Conservation (phyloP, 1,140 invertebrate genomes). For the Glossosoma conforme region DNA sequence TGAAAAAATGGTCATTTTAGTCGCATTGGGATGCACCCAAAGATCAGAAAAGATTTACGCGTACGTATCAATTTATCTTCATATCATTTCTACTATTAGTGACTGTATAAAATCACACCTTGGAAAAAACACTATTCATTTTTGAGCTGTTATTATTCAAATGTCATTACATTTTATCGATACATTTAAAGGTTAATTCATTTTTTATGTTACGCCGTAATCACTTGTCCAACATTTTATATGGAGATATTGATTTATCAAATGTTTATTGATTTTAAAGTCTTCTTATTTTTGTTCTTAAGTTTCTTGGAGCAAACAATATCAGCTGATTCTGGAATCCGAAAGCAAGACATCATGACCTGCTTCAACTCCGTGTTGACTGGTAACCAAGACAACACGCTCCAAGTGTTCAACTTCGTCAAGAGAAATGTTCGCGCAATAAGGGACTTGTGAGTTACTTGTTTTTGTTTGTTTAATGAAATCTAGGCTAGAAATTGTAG, state of each 20-base stretch:
- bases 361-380: conserved; percentile 19
- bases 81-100: too few species aligned
- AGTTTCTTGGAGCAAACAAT: conserved; percentile 17
- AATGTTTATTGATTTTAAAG: too few species aligned
- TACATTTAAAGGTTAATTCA: too few species aligned
- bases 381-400: conserved; percentile 20
- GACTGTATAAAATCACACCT: too few species aligned
- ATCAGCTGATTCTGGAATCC: conserved; percentile 8
- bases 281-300: background rate
- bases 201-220: too few species aligned
- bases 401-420: conserved; percentile 36
- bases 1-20: conserved; percentile 50
- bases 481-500: too few species aligned
- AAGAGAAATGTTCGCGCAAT: conserved; percentile 35
- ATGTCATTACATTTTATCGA: too few species aligned
- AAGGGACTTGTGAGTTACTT: conserved; percentile 39
- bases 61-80: conserved; percentile 39
- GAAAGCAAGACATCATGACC: conserved; percentile 12
- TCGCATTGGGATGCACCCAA: conserved; percentile 49
- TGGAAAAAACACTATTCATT: too few species aligned
- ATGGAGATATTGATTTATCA: too few species aligned
- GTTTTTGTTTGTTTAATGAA: conserved; percentile 8
- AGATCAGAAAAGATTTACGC: conserved; percentile 36
- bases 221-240: too few species aligned
- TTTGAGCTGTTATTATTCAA: too few species aligned